Base-by-base conservation (phyloP, 2,888 invertebrate species). In the Cartodere bifasciata region DNA sequence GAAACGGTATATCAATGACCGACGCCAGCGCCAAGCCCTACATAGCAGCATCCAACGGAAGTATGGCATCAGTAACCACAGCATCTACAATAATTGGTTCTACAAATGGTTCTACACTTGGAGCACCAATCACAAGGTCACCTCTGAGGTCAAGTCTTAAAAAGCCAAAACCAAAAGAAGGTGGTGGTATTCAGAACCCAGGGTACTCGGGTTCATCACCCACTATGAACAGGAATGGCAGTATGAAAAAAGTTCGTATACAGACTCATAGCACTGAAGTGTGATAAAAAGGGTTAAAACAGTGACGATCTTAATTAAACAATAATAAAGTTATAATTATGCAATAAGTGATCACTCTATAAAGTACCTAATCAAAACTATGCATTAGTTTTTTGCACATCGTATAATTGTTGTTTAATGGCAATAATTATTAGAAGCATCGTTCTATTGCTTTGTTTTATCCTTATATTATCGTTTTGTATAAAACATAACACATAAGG, bases 221-320 rank as follows among this genome's bases (percentile, higher is more conserved):
- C 0, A 77, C 85, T 0, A 67, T 87, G 36, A 75, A 80, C 28
- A 67, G 88, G 32, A 86, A 86, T 47, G 86, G 85, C 1, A 87
- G 86, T 50, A 79, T 85, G 51, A 88, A 88, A 57, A 87, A 88
- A 64, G 88, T 88, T 36, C 71, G 88, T 38, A 88, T 90, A 57
- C 86, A 88, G 55, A 87, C 88, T 20, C 86, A 86, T 55, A 87
- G 87, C 53, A 90, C 88, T 23, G 87, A 87, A 58, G 88, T 88
- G 39, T 87, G 64, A 60, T 11, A 38, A 23, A 12, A n/a, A n/a
- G n/a, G n/a, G n/a, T n/a, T n/a, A n/a, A n/a, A n/a, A n/a, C n/a
- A n/a, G n/a, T n/a, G n/a, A n/a, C n/a, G n/a, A n/a, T n/a, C n/a
- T n/a, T n/a, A n/a, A n/a, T n/a, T n/a, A n/a, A n/a, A n/a, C n/a